Conservation (phyloP, 2,113 vertebrate genomes). For the Nettapus auritus region DNA sequence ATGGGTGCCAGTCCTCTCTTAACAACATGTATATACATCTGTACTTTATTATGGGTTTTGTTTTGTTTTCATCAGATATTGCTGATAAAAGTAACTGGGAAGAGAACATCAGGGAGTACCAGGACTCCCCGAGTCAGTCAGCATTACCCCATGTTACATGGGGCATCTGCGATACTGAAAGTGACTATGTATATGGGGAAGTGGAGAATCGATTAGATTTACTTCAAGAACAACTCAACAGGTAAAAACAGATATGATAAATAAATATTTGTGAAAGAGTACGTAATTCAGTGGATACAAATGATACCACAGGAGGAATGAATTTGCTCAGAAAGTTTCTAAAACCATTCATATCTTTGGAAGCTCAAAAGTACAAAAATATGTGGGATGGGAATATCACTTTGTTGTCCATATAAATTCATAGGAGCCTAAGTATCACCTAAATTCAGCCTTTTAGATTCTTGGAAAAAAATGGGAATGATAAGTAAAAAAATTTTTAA, state of each 20-base stretch:
- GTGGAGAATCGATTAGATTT: constrained; percentile 94
- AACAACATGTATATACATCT: not conserved
- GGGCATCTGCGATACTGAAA: constrained; percentile 88
- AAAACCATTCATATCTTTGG: not conserved
- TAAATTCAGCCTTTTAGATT: not conserved
- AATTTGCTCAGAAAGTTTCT: not conserved
- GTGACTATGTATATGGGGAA: constrained; percentile 93
- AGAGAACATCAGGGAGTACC: constrained; percentile 71
- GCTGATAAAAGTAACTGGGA: constrained; percentile 81
- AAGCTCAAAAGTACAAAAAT: not conserved
- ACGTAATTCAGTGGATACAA: not conserved
- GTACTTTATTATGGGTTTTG: not conserved
- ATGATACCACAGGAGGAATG: not conserved
- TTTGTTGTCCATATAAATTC: not conserved
- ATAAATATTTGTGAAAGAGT: not conserved
- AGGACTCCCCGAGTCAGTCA: constrained; percentile 81
- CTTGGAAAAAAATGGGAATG: not conserved
- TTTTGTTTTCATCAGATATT: constrained; percentile 76
- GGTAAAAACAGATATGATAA: constrained; percentile 75
- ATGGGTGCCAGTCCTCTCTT: not conserved
- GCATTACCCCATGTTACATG: constrained; percentile 78
- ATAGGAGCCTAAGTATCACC: not conserved
- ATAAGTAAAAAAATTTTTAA: not conserved
- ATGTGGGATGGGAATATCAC: not conserved
- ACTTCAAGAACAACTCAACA: constrained; percentile 96